Conservation (phyloP, 1,140 invertebrate genomes). For the Scaptomyza hsui region DNA sequence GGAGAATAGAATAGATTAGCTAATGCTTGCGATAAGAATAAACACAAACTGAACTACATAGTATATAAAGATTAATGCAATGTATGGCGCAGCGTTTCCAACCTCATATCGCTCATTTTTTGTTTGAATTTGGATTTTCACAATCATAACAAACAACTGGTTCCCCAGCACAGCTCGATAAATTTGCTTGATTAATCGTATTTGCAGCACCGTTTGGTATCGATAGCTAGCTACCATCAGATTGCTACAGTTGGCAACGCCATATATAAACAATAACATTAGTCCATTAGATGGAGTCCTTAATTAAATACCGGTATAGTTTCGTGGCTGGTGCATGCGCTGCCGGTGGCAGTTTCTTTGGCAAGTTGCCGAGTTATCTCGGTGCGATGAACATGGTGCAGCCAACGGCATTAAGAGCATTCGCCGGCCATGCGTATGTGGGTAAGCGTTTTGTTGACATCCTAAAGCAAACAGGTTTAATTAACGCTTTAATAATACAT, state of each 20-base stretch:
- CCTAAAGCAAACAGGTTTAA: not conserved
- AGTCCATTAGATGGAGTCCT: conserved; percentile 35
- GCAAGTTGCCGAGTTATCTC: conserved; percentile 67
- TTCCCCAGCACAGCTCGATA: too few relatives aligned
- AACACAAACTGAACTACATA: too few relatives aligned
- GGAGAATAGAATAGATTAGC: not conserved
- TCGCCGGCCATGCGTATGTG: conserved; percentile 10
- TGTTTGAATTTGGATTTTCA: too few relatives aligned
- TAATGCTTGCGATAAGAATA: not conserved
- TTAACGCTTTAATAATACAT: not conserved
- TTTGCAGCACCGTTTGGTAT: not conserved
- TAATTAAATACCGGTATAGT: conserved; percentile 68
- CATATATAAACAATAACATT: not conserved
- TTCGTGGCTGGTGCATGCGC: conserved; percentile 71
- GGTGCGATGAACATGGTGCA: conserved; percentile 37
- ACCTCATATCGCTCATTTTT: too few relatives aligned
- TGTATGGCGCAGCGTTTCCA: too few relatives aligned
- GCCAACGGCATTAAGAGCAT: not conserved
- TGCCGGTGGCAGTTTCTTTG: conserved; percentile 78
- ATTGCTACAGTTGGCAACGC: conserved; percentile 7
- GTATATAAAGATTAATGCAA: too few relatives aligned
- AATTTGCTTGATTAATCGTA: too few relatives aligned
- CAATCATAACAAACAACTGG: too few relatives aligned
- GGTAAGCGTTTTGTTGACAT: conserved; percentile 16
- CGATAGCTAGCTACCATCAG: not conserved